Evolutionary conservation across 1,140 invertebrate genomes (phyloP).

Genomic region (Drosophila cardini): DNA sequence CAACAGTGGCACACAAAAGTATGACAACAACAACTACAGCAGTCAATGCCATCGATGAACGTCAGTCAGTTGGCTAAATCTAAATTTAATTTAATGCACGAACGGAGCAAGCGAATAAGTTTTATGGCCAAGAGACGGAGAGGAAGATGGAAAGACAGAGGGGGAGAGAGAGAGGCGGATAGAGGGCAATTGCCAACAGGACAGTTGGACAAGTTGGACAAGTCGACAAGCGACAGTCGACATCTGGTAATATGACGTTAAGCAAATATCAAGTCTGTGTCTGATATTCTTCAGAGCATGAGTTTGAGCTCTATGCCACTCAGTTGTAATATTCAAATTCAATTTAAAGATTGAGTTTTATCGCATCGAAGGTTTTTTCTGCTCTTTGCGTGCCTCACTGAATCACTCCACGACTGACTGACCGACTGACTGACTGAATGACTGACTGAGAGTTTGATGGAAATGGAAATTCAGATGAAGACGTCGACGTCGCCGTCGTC

Average conservation of each 20-base stretch:
- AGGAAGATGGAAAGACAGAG: slow-evolving; percentile 5
- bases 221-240: slow-evolving; percentile 27
- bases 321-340: slow-evolving; percentile 77
- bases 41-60: slow-evolving; percentile 50
- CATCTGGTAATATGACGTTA: slow-evolving; percentile 78
- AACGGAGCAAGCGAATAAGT: slow-evolving; percentile 70
- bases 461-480: slow-evolving; percentile 22
- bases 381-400: slow-evolving; percentile 63
- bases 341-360: slow-evolving; percentile 81
- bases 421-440: slow-evolving; percentile 24
- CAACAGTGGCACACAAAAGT: slow-evolving; percentile 64
- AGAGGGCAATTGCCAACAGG: slow-evolving; percentile 9
- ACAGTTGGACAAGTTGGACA: slow-evolving; percentile 10
- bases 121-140: slow-evolving; percentile 53
- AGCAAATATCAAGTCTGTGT: slow-evolving; percentile 71
- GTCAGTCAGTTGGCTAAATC: slow-evolving; percentile 71
- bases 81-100: slow-evolving; percentile 83
- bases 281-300: slow-evolving; percentile 2
- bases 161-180: background rate
- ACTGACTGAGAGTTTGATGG: slow-evolving; percentile 28
- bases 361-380: slow-evolving; percentile 67
- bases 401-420: background rate
- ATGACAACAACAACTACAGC: slow-evolving; percentile 45
- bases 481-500: background rate
- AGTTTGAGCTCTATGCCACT: slow-evolving; percentile 2